Evolutionary conservation across 2,888 invertebrate genomes (phyloP), one percentile per base, ranked within the genome.

Genomic region (Hipparchia sbordonii): DNA sequence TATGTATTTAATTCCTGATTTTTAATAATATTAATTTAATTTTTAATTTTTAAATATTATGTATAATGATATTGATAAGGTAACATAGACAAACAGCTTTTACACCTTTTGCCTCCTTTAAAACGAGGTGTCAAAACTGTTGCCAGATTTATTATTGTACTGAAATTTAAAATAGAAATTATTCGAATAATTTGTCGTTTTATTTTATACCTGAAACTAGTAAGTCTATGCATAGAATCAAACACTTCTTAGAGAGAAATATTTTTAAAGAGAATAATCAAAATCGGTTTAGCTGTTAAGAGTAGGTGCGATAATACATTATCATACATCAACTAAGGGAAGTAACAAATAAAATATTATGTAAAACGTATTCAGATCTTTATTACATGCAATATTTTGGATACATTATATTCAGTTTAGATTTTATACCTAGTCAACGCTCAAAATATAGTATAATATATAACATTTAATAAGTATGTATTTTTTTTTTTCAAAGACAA

Each of bases 121-220:
- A 78, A 80, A 79, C 77, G 82, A 87, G 91, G 91, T 90, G 92
- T 89, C 82, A 82, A 89, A 91, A 87, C 92, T 93, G 92, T 93
- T 92, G 85, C 87, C 84, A 82, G 80, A 89, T 90, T 90, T 90
- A 91, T 89, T 87, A 91, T 86, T 90, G 88, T 91, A 91, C 84
- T 88, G 84, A 92, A 83, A 88, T 85, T 88, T 88, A 89, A 84
- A 89, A 89, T 91, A 92, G 90, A 91, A 85, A 90, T 88, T 91
- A 92, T 90, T 89, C 86, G 81, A 88, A 85, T 81, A 77, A 76
- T 79, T 62, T 70, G 72, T 74, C 74, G 66, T 80, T 82, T 78
- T 85, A 86, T 88, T 82, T 84, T 82, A 82, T 59, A 68, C 66
- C 62, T 80, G 62, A 54, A 72, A 46, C 7, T 6, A 1, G n/a